Percentiles rank a stretch among this genome's conserved stretches.
Evolutionary conservation across 2,888 invertebrate genomes (phyloP).

Genomic region (Patella pellucida): DNA sequence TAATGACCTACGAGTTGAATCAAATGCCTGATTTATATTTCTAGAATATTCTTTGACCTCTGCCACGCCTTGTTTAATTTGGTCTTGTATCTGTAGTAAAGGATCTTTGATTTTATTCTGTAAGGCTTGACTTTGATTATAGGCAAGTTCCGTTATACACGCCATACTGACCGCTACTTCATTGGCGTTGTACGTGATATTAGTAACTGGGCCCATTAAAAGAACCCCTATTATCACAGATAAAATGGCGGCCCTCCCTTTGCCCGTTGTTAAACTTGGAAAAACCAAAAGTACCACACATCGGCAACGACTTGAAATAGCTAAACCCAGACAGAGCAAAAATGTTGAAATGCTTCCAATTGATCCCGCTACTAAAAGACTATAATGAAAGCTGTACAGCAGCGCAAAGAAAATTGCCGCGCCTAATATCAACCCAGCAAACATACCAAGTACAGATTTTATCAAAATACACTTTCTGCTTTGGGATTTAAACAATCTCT

Average conservation of each 20-base stretch:
- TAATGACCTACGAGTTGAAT: neutral
- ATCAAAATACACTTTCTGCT: neutral
- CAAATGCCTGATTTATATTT: neutral
- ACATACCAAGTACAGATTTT: neutral
- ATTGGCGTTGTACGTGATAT: conserved; percentile 15
- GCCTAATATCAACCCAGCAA: conserved; percentile 14
- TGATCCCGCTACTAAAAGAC: neutral
- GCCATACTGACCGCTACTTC: conserved; percentile 13
- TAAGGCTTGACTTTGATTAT: conserved; percentile 19
- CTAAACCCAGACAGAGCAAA: conserved; percentile 1
- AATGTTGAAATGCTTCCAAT: conserved; percentile 14
- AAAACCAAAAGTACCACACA: conserved; percentile 11
- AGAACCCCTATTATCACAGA: conserved; percentile 14
- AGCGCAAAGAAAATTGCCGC: conserved; percentile 12
- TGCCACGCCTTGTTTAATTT: neutral
- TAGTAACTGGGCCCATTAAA: conserved; percentile 17
- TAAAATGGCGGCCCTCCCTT: conserved; percentile 15
- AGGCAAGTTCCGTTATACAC: conserved; percentile 21
- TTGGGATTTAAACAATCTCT: neutral
- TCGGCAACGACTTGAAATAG: conserved; percentile 10
- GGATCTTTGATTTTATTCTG: conserved; percentile 16
- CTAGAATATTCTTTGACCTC: neutral
- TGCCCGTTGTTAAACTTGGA: conserved; percentile 13
- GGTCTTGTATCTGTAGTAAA: neutral
- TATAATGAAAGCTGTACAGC: conserved; percentile 13